These are phyloP conservation scores for Diacarnus erythraeanus DNA, from an alignment of 37 sponge, comb jelly and placozoan genomes.

Conservation along the genomic window DNA sequence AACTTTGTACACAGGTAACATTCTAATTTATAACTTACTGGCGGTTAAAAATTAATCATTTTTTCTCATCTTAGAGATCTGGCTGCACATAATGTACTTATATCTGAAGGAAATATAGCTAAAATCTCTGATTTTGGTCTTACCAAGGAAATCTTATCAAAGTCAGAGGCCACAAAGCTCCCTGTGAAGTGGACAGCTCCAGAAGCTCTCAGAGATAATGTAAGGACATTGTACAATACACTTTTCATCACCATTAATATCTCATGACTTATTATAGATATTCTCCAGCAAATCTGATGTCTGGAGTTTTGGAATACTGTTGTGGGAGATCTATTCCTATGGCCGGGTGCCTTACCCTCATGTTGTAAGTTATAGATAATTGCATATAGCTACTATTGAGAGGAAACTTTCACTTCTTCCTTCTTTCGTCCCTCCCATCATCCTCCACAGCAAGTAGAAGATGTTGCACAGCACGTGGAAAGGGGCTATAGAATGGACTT, in stretches of 20 bases:
- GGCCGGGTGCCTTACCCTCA: conserved; percentile 95
- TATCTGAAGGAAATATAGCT: conserved; percentile 75
- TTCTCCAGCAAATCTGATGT: conserved; percentile 95
- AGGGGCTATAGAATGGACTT: conserved; percentile 89
- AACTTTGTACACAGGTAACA: conserved; percentile 87
- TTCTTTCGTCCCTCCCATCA: no score
- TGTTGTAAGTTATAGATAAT: no score
- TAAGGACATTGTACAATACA: background rate
- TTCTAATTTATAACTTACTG: background rate
- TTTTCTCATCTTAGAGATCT: conserved; percentile 60
- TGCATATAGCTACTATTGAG: no score
- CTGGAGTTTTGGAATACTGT: conserved; percentile 92
- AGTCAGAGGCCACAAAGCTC: conserved; percentile 58
- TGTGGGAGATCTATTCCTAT: conserved; percentile 96
- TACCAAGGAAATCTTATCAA: conserved; percentile 49
- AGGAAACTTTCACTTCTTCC: no score
- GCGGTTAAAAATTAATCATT: background rate
- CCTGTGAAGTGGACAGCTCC: conserved; percentile 94
- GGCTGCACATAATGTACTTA: conserved; percentile 89
- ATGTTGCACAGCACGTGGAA: conserved; percentile 65
- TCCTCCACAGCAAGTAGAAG: conserved; percentile 41
- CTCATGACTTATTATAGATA: conserved; percentile 57
- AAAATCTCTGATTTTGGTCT: conserved; percentile 93
- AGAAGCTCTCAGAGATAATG: conserved; percentile 77
- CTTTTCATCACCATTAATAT: background rate